Evolutionary conservation across 35 echinoderm and acorn worm genomes (phyloP).

Genomic region (Chiridota heheva): DNA sequence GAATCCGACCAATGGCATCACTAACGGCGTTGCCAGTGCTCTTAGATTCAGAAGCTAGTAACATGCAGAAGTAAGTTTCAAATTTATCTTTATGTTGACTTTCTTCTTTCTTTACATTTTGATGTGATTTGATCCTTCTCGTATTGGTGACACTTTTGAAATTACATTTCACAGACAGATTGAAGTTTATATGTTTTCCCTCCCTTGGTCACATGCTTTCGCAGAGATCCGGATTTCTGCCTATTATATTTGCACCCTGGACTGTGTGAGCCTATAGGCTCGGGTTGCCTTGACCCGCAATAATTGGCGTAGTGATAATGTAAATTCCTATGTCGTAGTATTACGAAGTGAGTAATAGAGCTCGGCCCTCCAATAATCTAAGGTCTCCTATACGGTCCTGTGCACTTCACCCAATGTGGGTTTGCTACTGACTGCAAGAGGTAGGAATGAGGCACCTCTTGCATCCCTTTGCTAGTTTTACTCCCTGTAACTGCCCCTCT

Average conservation of each 20-base stretch:
- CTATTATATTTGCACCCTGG: too few species aligned
- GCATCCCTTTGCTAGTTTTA: neutral
- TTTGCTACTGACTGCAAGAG: too few species aligned
- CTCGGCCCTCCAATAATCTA: too few species aligned
- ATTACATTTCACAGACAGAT: neutral
- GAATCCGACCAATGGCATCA: constrained; percentile 69
- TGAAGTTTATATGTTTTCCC: neutral
- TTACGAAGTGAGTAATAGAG: too few species aligned
- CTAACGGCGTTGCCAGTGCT: constrained; percentile 62
- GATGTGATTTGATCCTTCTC: neutral
- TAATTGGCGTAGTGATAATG: too few species aligned
- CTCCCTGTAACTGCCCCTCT: neutral
- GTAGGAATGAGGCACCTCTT: neutral
- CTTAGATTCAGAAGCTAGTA: constrained; percentile 45
- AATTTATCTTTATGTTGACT: neutral
- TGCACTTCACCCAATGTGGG: too few species aligned
- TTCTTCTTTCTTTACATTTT: neutral
- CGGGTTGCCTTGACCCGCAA: too few species aligned
- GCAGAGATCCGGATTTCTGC: neutral
- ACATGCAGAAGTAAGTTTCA: constrained; percentile 36
- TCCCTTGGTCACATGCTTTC: neutral
- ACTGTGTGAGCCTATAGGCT: too few species aligned
- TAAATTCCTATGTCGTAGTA: too few species aligned
- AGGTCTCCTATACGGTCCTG: too few species aligned
- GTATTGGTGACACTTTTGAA: neutral